Evolutionary conservation across 1,140 invertebrate genomes (phyloP).

Genomic region (Chlorops oryzae): DNA sequence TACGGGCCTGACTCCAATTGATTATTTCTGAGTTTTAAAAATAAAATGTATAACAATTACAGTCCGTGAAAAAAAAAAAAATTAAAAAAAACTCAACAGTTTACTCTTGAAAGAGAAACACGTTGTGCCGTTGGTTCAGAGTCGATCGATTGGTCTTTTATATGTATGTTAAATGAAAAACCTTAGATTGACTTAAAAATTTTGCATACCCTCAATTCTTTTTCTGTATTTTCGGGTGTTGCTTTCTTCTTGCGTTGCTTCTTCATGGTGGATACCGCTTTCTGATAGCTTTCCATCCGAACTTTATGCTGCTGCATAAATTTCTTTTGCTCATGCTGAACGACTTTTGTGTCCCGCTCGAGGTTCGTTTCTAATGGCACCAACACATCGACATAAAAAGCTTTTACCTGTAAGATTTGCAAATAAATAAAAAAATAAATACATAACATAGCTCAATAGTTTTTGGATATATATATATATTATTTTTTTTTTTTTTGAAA

Average conservation of each 20-base stretch:
- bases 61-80: too few species aligned
- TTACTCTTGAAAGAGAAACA: too few species aligned
- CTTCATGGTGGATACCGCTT: slow-evolving; percentile 81
- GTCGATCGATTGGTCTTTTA: too few species aligned
- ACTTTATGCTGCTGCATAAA: slow-evolving; percentile 85
- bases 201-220: slow-evolving; percentile 84
- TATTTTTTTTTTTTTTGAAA: too few species aligned
- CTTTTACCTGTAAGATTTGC: slow-evolving; percentile 73
- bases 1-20: too few species aligned
- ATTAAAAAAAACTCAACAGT: too few species aligned
- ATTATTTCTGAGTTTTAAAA: too few species aligned
- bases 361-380: slow-evolving; percentile 87
- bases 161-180: too few species aligned
- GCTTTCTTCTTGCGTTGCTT: slow-evolving; percentile 82
- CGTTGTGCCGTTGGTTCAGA: too few species aligned
- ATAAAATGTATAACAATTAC: too few species aligned
- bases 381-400: slow-evolving; percentile 87
- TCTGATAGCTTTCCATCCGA: slow-evolving; percentile 79
- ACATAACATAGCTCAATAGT: neutral
- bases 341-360: slow-evolving; percentile 89
- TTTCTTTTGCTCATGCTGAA: slow-evolving; percentile 86
- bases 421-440: slow-evolving; percentile 10
- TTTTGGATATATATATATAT: too few species aligned
- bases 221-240: slow-evolving; percentile 72
- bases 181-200: too few species aligned